Percentiles rank a stretch among this genome's conserved stretches.
Conservation (phyloP, 2,888 invertebrate species). For the Cotesia congregata region DNA sequence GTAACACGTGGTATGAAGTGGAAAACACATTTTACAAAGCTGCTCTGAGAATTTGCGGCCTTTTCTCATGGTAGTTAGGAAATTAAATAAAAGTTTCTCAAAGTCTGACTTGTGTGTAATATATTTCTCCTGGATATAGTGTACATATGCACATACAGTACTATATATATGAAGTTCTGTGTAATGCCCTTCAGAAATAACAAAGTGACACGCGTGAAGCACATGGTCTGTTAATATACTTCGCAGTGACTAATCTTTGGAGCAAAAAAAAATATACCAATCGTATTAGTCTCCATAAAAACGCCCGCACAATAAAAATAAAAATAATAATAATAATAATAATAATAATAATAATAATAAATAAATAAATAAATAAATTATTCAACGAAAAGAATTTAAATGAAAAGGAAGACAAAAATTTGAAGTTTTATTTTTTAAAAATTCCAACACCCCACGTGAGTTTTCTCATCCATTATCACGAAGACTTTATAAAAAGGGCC, state of each 20-base stretch:
- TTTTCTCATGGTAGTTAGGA: constrained; percentile 2
- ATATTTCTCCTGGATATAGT: not conserved
- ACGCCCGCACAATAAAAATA: not conserved
- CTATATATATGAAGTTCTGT: not conserved
- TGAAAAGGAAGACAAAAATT: not conserved
- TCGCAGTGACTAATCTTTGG: not conserved
- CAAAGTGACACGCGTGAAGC: constrained; percentile 42
- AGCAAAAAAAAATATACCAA: not conserved
- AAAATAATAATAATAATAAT: too few relatives aligned
- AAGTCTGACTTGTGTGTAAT: constrained; percentile 7
- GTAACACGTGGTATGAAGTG: not conserved
- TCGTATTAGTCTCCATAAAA: not conserved
- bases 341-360: too few relatives aligned
- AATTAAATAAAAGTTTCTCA: constrained; percentile 20
- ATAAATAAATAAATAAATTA: not conserved
- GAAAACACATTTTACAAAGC: not conserved
- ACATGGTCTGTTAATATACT: constrained; percentile 40
- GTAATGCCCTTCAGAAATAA: constrained; percentile 16
- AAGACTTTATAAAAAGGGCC: not conserved
- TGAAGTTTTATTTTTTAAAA: not conserved
- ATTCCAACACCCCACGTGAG: not conserved
- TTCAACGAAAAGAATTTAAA: not conserved
- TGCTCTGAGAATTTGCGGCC: not conserved
- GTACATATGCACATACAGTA: constrained; percentile 12
- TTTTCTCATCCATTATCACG: not conserved